Percentiles rank a stretch among this genome's conserved stretches.
These are phyloP conservation scores for Drosophila tropicalis DNA, from an alignment of 1,140 invertebrate species.

Conservation along the genomic window DNA sequence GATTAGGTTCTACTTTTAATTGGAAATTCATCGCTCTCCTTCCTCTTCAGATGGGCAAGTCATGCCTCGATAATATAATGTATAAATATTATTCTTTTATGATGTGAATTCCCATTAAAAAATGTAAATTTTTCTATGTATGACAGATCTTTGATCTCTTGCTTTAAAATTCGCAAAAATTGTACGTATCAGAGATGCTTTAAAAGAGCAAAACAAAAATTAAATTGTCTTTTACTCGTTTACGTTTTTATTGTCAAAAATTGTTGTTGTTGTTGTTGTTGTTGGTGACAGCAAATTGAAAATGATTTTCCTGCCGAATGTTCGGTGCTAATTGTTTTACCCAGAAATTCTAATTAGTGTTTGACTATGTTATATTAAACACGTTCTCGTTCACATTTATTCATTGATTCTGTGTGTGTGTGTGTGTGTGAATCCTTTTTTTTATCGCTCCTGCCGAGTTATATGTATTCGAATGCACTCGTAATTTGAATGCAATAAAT, in stretches of 20 bases:
- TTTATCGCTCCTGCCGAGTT: neutral
- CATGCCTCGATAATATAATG: neutral
- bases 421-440: neutral
- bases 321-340: conserved; percentile 46
- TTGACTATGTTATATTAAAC: conserved; percentile 46
- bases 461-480: conserved; percentile 17
- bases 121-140: neutral
- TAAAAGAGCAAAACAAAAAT: neutral
- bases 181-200: neutral
- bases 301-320: conserved; percentile 50
- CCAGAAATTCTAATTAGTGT: conserved; percentile 70
- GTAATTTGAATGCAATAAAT: conserved; percentile 46
- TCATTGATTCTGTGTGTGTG: neutral
- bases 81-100: conserved; percentile 6
- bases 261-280: conserved; percentile 7
- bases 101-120: neutral
- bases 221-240: neutral
- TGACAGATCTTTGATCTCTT: conserved; percentile 1
- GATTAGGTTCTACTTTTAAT: conserved; percentile 4
- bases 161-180: neutral
- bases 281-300: conserved; percentile 31
- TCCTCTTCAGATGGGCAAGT: neutral
- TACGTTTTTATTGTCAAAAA: neutral
- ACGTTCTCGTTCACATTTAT: conserved; percentile 43
- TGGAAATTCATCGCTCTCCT: neutral